These are phyloP conservation scores for Cephalopachus bancanus DNA, from an alignment of 2,797 vertebrate species.

Conservation along the genomic window DNA sequence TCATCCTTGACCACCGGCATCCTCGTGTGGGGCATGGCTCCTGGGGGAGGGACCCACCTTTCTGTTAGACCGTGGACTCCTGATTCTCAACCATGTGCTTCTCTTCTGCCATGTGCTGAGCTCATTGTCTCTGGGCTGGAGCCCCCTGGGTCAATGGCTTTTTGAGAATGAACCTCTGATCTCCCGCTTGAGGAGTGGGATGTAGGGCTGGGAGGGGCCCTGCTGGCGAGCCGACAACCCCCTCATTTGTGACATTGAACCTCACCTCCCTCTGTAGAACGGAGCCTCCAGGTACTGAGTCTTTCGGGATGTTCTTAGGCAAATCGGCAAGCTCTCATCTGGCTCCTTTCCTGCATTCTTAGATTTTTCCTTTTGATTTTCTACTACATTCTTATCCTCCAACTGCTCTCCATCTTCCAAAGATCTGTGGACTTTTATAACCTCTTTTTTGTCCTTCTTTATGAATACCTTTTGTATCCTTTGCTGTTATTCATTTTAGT, in stretches of 20 bases:
- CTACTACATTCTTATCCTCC: background rate
- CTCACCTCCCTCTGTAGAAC: background rate
- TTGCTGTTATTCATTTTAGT: conserved; percentile 42
- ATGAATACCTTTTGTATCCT: background rate
- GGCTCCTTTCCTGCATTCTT: background rate
- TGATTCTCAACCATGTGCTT: background rate
- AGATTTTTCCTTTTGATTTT: background rate
- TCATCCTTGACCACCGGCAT: background rate
- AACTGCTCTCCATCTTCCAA: background rate
- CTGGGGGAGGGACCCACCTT: background rate
- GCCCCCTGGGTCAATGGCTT: background rate
- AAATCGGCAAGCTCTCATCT: background rate
- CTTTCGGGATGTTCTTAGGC: background rate
- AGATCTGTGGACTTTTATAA: background rate
- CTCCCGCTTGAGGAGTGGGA: background rate
- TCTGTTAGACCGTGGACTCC: background rate
- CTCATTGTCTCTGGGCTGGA: background rate
- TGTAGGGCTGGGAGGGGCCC: background rate
- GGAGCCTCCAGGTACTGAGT: background rate
- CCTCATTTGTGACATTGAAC: background rate
- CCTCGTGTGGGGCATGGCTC: background rate
- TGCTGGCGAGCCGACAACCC: background rate
- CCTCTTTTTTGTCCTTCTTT: background rate
- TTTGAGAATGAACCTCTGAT: background rate
- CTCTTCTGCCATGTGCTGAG: background rate